phyloP scores from a whole-genome alignment of 2,113 vertebrate species.

The Bufo bufo region DNA sequence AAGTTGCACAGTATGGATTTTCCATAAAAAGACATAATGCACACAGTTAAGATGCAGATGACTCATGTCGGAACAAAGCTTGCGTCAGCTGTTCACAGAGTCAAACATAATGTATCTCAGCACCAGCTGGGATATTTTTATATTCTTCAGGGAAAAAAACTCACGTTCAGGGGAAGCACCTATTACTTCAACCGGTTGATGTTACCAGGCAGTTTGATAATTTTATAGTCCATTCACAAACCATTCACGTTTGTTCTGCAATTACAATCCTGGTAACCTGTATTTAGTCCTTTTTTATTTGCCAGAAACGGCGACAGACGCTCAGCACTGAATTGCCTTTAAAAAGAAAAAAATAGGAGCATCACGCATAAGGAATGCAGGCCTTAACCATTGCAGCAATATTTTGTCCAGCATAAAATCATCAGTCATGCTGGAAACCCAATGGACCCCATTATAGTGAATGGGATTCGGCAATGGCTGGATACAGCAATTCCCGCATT shows the following conservation, averaged over 20 bases:
- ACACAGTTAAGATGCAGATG: constrained; percentile 28
- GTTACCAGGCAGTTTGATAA: constrained; percentile 20
- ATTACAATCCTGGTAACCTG: not conserved
- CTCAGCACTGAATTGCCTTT: too few species aligned
- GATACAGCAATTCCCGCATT: too few species aligned
- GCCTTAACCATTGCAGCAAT: too few species aligned
- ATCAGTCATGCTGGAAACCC: too few species aligned
- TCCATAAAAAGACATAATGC: constrained; percentile 53
- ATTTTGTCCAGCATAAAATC: too few species aligned
- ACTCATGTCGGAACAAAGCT: constrained; percentile 38
- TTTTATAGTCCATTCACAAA: not conserved
- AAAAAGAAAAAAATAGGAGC: too few species aligned
- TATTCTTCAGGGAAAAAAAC: not conserved
- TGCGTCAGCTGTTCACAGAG: constrained; percentile 41
- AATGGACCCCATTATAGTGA: too few species aligned
- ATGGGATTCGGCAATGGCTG: too few species aligned
- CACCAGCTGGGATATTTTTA: constrained; percentile 40
- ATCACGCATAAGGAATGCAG: too few species aligned
- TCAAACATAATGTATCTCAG: constrained; percentile 29
- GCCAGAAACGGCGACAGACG: too few species aligned
- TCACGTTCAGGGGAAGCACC: not conserved
- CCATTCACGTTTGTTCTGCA: not conserved
- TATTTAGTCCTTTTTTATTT: too few species aligned
- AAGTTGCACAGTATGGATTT: constrained; percentile 32
- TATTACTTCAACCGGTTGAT: not conserved